Conservation (phyloP, 2,888 invertebrate genomes). For the Chrysodeixis includens region DNA sequence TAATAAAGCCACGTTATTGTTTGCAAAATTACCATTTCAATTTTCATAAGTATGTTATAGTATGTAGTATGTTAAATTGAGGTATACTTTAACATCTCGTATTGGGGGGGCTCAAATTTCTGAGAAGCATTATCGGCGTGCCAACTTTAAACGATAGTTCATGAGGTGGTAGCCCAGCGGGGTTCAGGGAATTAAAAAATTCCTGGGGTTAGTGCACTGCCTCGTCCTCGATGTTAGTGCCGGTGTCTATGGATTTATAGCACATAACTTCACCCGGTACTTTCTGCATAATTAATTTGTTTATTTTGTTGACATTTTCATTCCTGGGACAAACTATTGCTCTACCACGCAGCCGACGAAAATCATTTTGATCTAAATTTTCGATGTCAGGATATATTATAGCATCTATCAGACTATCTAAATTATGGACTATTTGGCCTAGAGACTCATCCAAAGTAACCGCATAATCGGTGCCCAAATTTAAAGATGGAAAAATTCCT, state of each 20-base stretch:
- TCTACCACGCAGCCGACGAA: conserved; percentile 53
- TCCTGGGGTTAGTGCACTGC: conserved; percentile 57
- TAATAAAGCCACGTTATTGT: no score
- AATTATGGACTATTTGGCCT: conserved; percentile 50
- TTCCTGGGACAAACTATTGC: conserved; percentile 57
- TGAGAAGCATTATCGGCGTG: conserved; percentile 42
- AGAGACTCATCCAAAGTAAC: conserved; percentile 42
- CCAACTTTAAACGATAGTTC: conserved; percentile 50
- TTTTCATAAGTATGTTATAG: no score
- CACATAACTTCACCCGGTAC: conserved; percentile 30
- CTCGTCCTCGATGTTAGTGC: conserved; percentile 53
- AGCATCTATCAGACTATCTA: conserved; percentile 47
- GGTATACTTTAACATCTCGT: no score
- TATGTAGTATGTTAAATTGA: no score
- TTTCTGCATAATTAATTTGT: conserved; percentile 46
- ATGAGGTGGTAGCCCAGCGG: conserved; percentile 50
- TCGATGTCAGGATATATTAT: conserved; percentile 25
- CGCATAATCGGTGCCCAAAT: conserved; percentile 35
- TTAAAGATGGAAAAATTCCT: conserved; percentile 45
- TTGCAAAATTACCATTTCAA: no score
- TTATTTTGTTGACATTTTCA: conserved; percentile 56
- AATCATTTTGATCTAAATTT: conserved; percentile 39
- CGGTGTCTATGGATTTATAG: conserved; percentile 55
- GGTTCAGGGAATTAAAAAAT: conserved; percentile 60
- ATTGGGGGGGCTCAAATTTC: conserved; percentile 46